Conservation (phyloP, 2,113 vertebrate genomes). For the Carassius carassius region DNA sequence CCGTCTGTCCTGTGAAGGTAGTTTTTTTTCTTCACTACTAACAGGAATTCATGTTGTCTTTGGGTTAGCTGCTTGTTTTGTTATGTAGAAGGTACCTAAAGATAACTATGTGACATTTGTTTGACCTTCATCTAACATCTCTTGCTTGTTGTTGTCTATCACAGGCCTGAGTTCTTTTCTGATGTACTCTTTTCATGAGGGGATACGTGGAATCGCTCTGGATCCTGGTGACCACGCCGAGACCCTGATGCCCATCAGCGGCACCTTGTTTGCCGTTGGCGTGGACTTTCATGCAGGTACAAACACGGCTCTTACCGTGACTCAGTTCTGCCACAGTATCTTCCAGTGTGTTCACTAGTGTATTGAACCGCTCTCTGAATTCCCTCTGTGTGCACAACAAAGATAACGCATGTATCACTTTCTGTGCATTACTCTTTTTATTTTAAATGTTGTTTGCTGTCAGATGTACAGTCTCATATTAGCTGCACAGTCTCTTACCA, state of each 20-base stretch:
- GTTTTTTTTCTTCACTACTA: neutral
- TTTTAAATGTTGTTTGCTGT: conserved; percentile 27
- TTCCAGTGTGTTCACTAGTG: neutral
- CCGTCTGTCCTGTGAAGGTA: conserved; percentile 93
- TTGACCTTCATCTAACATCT: conserved; percentile 6
- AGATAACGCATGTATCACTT: conserved; percentile 36
- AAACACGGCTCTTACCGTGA: conserved; percentile 5
- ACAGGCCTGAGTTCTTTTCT: conserved; percentile 94
- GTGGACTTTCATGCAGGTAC: conserved; percentile 98
- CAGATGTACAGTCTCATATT: conserved; percentile 44
- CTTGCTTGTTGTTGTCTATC: conserved; percentile 29
- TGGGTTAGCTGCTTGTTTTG: neutral
- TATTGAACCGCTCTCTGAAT: conserved; percentile 12
- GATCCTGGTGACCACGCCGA: conserved; percentile 93
- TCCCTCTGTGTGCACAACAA: neutral
- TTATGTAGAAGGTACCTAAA: conserved; percentile 1
- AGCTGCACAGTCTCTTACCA: conserved; percentile 10
- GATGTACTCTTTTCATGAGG: conserved; percentile 97
- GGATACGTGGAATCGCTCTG: conserved; percentile 90
- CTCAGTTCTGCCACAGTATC: neutral
- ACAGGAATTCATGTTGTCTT: neutral
- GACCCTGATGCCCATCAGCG: conserved; percentile 94
- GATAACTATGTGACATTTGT: neutral
- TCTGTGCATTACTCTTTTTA: conserved; percentile 9
- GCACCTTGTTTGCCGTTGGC: conserved; percentile 93